These are phyloP conservation scores for Meloidogyne exigua DNA, from an alignment of 1,140 invertebrate species.

Conservation along the genomic window DNA sequence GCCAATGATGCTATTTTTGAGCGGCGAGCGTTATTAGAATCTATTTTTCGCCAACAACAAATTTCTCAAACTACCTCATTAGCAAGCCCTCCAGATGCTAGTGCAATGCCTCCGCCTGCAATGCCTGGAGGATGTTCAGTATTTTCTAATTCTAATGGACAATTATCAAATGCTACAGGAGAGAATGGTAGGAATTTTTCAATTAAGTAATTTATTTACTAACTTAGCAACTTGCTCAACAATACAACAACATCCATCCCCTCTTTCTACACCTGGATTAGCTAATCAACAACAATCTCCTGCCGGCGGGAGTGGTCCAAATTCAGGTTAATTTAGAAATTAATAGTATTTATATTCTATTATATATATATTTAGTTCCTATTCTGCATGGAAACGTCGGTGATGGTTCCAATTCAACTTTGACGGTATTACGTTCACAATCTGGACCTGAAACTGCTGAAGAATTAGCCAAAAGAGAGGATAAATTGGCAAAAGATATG, in stretches of 20 bases:
- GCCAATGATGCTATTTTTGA: conserved; percentile 63
- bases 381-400: conserved; percentile 6
- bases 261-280: conserved; percentile 4
- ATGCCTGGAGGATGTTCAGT: conserved; percentile 20
- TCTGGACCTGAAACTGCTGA: conserved; percentile 16
- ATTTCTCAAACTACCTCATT: conserved; percentile 38
- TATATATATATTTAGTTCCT: conserved; percentile 12
- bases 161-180: neutral
- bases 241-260: conserved; percentile 14
- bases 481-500: conserved; percentile 38
- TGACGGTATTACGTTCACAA: neutral
- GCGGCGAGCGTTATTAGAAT: conserved; percentile 41
- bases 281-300: conserved; percentile 21
- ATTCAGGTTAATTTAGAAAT: conserved; percentile 16
- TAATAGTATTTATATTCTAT: neutral
- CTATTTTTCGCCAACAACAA: conserved; percentile 38
- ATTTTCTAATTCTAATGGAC: neutral
- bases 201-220: too few relatives aligned
- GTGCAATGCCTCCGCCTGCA: conserved; percentile 42
- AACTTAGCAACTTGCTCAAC: neutral
- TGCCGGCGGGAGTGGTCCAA: conserved; percentile 12
- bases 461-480: conserved; percentile 11
- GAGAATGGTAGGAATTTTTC: neutral
- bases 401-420: neutral
- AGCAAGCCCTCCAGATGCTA: conserved; percentile 34